Percentiles rank a stretch among this genome's conserved stretches.
These are phyloP conservation scores for Drosophila neonasuta DNA, from an alignment of 2,888 invertebrate genomes.

Conservation along the genomic window DNA sequence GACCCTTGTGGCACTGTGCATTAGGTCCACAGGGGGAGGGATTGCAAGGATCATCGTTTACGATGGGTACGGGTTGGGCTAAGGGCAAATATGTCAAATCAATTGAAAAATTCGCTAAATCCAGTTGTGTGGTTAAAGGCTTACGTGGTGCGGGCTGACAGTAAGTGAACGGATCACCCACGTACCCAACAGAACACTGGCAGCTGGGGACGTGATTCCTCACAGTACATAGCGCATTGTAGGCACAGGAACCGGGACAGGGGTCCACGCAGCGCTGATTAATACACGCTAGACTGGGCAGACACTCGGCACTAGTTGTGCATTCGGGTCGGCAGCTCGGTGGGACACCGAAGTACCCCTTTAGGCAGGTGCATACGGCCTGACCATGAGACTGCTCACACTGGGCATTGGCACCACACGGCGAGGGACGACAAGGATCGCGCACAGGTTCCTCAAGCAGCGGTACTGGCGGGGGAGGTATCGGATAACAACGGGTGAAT, in stretches of 20 bases:
- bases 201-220: slow-evolving; percentile 90
- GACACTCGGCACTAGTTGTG: slow-evolving; percentile 88
- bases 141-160: slow-evolving; percentile 84
- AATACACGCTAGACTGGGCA: slow-evolving; percentile 89
- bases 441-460: slow-evolving; percentile 67
- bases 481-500: slow-evolving; percentile 84
- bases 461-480: slow-evolving; percentile 78
- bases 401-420: slow-evolving; percentile 87
- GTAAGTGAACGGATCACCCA: slow-evolving; percentile 89
- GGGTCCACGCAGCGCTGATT: slow-evolving; percentile 90
- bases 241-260: slow-evolving; percentile 90
- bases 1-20: slow-evolving; percentile 86
- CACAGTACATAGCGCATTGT: slow-evolving; percentile 85
- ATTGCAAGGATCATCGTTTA: slow-evolving; percentile 83
- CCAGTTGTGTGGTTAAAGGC: slow-evolving; percentile 81
- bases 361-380: slow-evolving; percentile 86
- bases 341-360: slow-evolving; percentile 87
- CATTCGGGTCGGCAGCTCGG: slow-evolving; percentile 89
- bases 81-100: slow-evolving; percentile 2
- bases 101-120: neutral
- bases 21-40: slow-evolving; percentile 89
- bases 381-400: slow-evolving; percentile 85
- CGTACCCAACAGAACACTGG: slow-evolving; percentile 86
- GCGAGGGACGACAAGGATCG: slow-evolving; percentile 86
- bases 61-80: slow-evolving; percentile 60